Conservation (phyloP, 2,113 vertebrate species). For the Gavia stellata region DNA sequence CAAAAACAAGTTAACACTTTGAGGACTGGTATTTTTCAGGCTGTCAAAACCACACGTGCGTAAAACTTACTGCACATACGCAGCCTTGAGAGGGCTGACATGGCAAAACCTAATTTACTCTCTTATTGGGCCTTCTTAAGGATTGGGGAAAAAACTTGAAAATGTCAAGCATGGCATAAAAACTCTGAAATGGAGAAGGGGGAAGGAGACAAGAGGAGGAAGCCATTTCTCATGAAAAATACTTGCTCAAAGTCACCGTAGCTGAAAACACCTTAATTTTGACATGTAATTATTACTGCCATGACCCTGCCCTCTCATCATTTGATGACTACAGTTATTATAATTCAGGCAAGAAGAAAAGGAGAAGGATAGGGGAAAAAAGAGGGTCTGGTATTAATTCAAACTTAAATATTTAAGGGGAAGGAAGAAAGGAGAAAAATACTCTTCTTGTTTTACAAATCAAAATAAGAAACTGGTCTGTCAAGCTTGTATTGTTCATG, state of each 20-base stretch:
- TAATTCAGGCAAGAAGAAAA: background rate
- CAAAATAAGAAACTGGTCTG: background rate
- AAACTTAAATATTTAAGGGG: background rate
- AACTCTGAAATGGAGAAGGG: background rate
- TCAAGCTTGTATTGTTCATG: background rate
- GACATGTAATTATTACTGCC: background rate
- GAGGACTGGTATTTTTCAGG: background rate
- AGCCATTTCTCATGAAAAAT: background rate
- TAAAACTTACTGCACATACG: background rate
- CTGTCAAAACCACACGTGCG: rapidly evolving
- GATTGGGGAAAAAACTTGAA: rapidly evolving
- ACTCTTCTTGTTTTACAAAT: background rate
- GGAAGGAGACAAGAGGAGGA: background rate
- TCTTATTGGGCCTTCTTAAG: background rate
- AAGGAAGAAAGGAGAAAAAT: background rate
- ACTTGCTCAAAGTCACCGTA: background rate
- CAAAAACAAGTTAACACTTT: background rate
- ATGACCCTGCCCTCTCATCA: background rate
- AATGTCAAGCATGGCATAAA: background rate
- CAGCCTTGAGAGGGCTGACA: background rate
- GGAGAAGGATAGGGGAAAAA: background rate
- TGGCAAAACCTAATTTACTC: background rate
- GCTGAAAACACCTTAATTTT: background rate
- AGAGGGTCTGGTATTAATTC: background rate
- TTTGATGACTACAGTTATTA: background rate